Percentiles rank a stretch among this genome's conserved stretches.
These are phyloP conservation scores for Napeogenes inachia DNA, from an alignment of 2,888 invertebrate species.

Conservation along the genomic window DNA sequence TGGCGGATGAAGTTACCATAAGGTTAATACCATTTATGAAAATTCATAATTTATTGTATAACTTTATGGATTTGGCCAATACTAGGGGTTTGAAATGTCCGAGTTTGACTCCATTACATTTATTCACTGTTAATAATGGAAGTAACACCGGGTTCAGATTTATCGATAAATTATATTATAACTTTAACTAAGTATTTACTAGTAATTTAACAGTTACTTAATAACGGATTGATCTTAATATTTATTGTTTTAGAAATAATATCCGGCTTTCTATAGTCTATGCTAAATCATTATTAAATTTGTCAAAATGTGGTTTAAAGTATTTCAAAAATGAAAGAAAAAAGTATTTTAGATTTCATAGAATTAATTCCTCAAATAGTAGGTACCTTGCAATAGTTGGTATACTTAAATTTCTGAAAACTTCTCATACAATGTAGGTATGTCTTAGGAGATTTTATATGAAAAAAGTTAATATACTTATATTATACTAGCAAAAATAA, in stretches of 20 bases:
- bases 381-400: background rate
- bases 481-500: background rate
- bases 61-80: constrained; percentile 3
- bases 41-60: background rate
- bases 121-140: too few relatives aligned
- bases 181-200: too few relatives aligned
- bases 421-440: background rate
- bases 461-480: background rate
- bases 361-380: background rate
- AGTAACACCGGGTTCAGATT: too few relatives aligned
- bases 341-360: constrained; percentile 1
- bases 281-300: background rate
- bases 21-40: background rate
- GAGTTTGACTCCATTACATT: background rate
- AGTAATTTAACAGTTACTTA: too few relatives aligned
- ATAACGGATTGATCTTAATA: too few relatives aligned
- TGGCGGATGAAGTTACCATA: constrained; percentile 1
- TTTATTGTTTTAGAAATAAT: background rate
- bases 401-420: background rate
- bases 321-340: background rate
- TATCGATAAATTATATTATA: too few relatives aligned
- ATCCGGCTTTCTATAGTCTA: background rate
- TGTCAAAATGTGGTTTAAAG: constrained; percentile 4
- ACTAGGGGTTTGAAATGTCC: background rate
- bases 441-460: background rate